Percentiles rank a stretch among this genome's conserved stretches.
phyloP scores from a whole-genome alignment of 2,888 invertebrate species.

The Uropetala carovei region DNA sequence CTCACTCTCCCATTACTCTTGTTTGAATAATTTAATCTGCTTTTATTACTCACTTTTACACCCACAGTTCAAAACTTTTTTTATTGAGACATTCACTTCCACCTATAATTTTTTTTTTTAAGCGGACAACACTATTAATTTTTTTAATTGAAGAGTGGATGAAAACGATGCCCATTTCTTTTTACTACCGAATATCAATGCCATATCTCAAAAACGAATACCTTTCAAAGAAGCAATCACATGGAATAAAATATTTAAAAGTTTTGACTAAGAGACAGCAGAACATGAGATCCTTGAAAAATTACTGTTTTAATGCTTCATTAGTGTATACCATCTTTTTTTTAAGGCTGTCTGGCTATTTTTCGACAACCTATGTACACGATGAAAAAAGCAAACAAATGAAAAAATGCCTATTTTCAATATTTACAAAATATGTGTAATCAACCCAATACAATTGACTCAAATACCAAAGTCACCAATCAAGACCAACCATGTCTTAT shows the following conservation, averaged over 20 bases:
- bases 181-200: conserved; percentile 34
- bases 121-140: conserved; percentile 44
- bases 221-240: conserved; percentile 54
- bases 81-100: conserved; percentile 45
- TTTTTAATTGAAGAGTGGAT: conserved; percentile 20
- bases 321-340: conserved; percentile 57
- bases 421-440: conserved; percentile 51
- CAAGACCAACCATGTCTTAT: conserved; percentile 26
- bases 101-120: conserved; percentile 18
- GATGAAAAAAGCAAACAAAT: conserved; percentile 53
- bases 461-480: conserved; percentile 49
- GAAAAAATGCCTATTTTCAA: conserved; percentile 52
- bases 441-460: conserved; percentile 57
- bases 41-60: conserved; percentile 49
- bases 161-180: conserved; percentile 21
- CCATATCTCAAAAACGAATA: conserved; percentile 59
- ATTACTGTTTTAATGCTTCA: conserved; percentile 45
- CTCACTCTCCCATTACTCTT: conserved; percentile 33
- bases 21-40: conserved; percentile 54
- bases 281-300: conserved; percentile 63
- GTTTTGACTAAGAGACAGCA: conserved; percentile 58
- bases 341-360: conserved; percentile 45
- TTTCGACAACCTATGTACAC: conserved; percentile 47
- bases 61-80: conserved; percentile 51
- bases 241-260: conserved; percentile 59